Conservation (phyloP, 2,797 vertebrate species). For the Macrochelys suwanniensis region DNA sequence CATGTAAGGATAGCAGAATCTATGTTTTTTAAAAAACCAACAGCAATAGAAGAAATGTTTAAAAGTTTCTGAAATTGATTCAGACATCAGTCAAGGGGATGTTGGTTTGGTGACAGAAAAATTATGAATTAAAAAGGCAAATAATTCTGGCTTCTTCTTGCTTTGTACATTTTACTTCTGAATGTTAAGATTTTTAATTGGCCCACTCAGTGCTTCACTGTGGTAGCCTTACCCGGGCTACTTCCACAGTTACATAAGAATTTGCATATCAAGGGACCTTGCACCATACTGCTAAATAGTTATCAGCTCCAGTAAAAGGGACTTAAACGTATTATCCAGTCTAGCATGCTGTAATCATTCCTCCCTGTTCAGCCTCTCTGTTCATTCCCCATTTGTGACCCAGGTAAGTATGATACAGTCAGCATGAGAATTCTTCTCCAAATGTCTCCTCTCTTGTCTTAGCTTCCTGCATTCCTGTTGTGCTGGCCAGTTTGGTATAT, state of each 20-base stretch:
- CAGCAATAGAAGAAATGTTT: slow-evolving; percentile 6
- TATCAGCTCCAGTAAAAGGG: not conserved
- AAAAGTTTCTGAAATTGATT: not conserved
- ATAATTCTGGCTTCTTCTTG: not conserved
- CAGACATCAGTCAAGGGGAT: not conserved
- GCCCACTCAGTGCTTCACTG: fast-evolving
- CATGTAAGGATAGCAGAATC: not conserved
- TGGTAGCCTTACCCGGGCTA: not conserved
- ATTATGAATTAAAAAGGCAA: not conserved
- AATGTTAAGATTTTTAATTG: not conserved
- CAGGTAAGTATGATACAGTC: not conserved
- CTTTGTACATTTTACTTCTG: not conserved
- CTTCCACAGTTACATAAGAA: not conserved
- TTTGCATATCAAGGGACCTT: not conserved
- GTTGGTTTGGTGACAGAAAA: not conserved
- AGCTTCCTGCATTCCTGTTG: not conserved
- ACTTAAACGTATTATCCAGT: not conserved
- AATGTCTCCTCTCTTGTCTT: not conserved
- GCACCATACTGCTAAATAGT: not conserved
- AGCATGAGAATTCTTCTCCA: fast-evolving
- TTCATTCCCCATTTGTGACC: not conserved
- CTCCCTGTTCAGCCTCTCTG: not conserved
- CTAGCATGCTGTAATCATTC: not conserved
- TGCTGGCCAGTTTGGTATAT: not conserved
- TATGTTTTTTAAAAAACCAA: not conserved